These are phyloP conservation scores for Festucalex cinctus DNA, from an alignment of 2,113 vertebrate genomes.

Conservation along the genomic window DNA sequence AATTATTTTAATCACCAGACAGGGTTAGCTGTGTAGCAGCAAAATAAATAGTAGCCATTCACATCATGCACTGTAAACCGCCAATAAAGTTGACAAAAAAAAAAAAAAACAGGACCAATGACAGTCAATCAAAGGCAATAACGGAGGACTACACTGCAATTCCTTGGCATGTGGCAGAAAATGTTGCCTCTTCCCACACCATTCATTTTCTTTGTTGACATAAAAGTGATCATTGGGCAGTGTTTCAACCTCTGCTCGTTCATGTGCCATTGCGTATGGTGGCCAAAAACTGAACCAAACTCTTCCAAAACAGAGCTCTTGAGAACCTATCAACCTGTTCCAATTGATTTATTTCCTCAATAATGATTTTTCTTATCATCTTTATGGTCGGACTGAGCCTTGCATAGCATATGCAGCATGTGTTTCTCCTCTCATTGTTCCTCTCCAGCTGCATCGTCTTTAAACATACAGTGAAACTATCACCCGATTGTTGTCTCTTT, in stretches of 20 bases:
- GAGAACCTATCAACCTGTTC: neutral
- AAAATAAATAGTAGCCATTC: neutral
- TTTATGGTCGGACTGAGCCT: neutral
- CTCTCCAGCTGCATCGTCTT: neutral
- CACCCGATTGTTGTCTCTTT: neutral
- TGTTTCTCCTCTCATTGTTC: neutral
- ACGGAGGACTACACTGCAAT: neutral
- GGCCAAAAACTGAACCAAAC: neutral
- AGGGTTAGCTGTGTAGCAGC: neutral
- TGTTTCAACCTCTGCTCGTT: too few species aligned
- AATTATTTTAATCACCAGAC: neutral
- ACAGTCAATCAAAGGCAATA: neutral
- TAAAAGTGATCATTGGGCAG: too few species aligned
- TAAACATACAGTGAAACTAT: neutral
- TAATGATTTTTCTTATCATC: too few species aligned
- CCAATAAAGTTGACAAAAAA: neutral
- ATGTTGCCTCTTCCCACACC: neutral
- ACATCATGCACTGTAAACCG: neutral
- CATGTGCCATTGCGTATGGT: too few species aligned
- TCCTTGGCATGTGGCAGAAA: neutral
- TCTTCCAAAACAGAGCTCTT: neutral
- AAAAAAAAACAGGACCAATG: neutral
- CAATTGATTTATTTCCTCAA: neutral
- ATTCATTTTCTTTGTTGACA: neutral
- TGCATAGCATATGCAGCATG: neutral